These are phyloP conservation scores for Strigamia maritima DNA, from an alignment of 2,888 invertebrate species.

Conservation along the genomic window DNA sequence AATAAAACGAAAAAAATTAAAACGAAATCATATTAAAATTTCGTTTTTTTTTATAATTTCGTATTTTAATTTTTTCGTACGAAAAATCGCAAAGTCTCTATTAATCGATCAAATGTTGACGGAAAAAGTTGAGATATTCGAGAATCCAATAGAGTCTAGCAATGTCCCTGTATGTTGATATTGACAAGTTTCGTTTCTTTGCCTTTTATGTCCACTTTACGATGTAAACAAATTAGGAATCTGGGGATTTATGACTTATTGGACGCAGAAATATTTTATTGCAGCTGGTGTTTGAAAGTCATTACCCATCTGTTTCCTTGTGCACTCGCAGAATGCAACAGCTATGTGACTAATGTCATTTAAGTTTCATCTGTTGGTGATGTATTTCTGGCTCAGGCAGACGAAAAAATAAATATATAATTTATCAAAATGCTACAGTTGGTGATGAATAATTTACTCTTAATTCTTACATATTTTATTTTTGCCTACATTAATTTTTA, in stretches of 20 bases:
- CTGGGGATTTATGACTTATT: background rate
- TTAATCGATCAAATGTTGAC: no score
- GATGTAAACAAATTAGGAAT: background rate
- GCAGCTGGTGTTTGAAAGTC: background rate
- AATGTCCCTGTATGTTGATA: no score
- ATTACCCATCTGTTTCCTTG: background rate
- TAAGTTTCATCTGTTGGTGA: background rate
- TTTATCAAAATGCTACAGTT: background rate
- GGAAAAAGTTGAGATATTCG: no score
- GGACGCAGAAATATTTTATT: slow-evolving; percentile 4
- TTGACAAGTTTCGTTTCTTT: no score
- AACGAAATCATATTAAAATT: no score
- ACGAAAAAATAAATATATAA: background rate
- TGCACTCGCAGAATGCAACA: no score
- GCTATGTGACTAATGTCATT: slow-evolving; percentile 4
- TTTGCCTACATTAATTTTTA: background rate
- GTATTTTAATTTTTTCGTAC: no score
- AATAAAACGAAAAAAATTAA: no score
- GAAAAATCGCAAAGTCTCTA: no score
- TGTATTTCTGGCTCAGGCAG: background rate
- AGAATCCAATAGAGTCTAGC: no score
- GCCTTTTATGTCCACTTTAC: no score
- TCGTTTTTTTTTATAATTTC: no score
- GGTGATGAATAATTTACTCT: background rate
- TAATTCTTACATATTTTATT: background rate